These are phyloP conservation scores for Bothrops jararaca DNA, from an alignment of 2,113 vertebrate genomes.

Conservation along the genomic window DNA sequence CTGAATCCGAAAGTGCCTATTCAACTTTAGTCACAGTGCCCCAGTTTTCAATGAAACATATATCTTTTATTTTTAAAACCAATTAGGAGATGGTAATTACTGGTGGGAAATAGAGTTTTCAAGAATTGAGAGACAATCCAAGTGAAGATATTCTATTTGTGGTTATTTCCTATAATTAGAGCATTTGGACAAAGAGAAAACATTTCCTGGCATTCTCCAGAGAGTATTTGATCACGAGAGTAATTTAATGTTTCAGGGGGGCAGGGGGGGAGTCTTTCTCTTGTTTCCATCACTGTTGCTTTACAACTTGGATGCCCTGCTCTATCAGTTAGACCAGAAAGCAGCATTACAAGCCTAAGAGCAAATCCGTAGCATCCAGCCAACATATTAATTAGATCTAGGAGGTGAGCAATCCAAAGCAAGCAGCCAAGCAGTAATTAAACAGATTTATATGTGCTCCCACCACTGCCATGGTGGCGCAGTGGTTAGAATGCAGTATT, in stretches of 20 bases:
- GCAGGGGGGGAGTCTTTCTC: background rate
- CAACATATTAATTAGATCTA: background rate
- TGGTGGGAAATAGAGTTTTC: conserved; percentile 67
- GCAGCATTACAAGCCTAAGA: background rate
- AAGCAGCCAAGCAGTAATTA: background rate
- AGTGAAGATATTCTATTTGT: conserved; percentile 40
- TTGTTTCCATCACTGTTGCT: background rate
- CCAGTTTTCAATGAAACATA: conserved; percentile 59
- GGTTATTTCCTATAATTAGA: conserved; percentile 63
- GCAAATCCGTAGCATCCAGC: background rate
- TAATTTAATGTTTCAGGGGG: conserved; percentile 16
- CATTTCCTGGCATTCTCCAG: conserved; percentile 42
- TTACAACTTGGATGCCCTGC: background rate
- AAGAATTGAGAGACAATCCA: conserved; percentile 44
- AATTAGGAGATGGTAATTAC: conserved; percentile 77
- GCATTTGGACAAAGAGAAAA: conserved; percentile 57
- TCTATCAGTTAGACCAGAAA: background rate
- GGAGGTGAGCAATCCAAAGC: background rate
- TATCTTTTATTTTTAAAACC: conserved; percentile 67
- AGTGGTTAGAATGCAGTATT: no score
- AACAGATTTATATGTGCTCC: background rate
- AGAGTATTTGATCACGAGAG: conserved; percentile 47
- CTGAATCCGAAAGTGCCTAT: background rate
- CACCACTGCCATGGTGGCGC: background rate
- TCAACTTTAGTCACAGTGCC: conserved; percentile 49